Conservation (phyloP, 2,113 vertebrate species). For the Catharus fuscescens region DNA sequence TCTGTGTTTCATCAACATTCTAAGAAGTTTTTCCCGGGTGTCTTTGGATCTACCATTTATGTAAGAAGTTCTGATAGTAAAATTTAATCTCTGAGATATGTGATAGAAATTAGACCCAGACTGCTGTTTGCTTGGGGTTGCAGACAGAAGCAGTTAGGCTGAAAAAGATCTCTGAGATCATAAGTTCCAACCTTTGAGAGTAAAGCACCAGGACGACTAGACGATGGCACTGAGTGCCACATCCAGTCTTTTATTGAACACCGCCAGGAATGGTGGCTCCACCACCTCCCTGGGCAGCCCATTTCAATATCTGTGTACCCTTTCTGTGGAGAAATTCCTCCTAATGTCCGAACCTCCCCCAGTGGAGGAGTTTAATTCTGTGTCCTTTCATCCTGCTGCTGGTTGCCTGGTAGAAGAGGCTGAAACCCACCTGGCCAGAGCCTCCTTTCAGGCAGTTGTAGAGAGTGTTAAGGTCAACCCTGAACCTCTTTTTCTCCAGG, state of each 20-base stretch:
- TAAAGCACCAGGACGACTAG: no score
- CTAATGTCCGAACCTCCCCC: background rate
- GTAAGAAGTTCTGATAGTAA: background rate
- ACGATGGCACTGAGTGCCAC: background rate
- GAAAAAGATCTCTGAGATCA: background rate
- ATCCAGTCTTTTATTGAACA: background rate
- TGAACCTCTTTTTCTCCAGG: background rate
- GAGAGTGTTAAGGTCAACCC: no score
- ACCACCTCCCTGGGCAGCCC: background rate
- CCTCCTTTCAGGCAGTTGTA: background rate
- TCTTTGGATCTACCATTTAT: background rate
- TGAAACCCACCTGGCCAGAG: rapidly evolving
- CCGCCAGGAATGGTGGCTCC: rapidly evolving
- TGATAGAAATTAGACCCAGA: background rate
- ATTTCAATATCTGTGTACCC: background rate
- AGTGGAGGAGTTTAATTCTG: background rate
- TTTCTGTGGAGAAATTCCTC: background rate
- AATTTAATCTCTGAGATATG: background rate
- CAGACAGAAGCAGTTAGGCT: background rate
- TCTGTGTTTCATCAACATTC: background rate
- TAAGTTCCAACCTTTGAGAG: background rate
- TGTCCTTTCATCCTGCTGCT: background rate
- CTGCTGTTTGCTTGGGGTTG: background rate
- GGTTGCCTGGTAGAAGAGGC: background rate
- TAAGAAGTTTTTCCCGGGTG: background rate